These are phyloP conservation scores for Yponomeuta cagnagella DNA, from an alignment of 2,888 invertebrate genomes.

Conservation along the genomic window DNA sequence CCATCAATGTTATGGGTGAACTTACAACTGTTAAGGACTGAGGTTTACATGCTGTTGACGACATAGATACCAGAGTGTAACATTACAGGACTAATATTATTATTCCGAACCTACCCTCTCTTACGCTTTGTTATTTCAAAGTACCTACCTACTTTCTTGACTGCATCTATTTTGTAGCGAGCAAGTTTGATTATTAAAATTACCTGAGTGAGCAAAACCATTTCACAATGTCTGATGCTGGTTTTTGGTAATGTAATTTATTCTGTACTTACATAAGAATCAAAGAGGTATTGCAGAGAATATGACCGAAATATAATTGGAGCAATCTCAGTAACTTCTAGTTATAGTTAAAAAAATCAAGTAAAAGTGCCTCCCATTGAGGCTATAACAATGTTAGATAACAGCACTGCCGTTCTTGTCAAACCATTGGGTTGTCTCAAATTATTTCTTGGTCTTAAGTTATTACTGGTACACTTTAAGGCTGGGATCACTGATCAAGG, in stretches of 20 bases:
- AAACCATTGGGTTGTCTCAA: too few relatives aligned
- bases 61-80: too few relatives aligned
- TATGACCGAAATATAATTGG: background rate
- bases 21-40: too few relatives aligned
- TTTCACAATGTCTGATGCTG: constrained; percentile 9
- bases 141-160: background rate
- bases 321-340: background rate
- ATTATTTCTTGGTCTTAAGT: too few relatives aligned
- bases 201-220: background rate
- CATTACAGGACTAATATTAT: background rate
- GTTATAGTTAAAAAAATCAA: background rate
- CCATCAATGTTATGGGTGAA: too few relatives aligned
- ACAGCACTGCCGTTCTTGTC: background rate
- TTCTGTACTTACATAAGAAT: background rate
- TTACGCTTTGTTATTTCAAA: background rate
- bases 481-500: too few relatives aligned
- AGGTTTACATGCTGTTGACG: too few relatives aligned
- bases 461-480: too few relatives aligned
- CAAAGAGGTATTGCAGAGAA: background rate
- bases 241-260: background rate
- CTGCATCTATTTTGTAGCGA: background rate
- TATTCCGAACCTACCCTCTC: background rate
- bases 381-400: background rate
- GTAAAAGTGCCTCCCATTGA: background rate
- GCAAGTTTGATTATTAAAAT: background rate